Base-by-base conservation (phyloP, 2,888 invertebrate genomes). In the Mimas tiliae region DNA sequence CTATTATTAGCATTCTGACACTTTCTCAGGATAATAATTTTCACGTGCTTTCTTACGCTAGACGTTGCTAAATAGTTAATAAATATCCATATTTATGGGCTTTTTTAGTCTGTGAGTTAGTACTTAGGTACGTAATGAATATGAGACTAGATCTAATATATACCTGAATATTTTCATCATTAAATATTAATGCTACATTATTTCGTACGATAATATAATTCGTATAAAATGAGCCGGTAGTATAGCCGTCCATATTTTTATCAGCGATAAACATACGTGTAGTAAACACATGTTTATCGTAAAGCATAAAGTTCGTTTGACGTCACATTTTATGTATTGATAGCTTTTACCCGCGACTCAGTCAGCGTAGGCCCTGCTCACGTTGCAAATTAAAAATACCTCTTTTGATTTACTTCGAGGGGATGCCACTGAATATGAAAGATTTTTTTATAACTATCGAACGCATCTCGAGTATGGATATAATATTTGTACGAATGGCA, bases 281-380 rank as follows among this genome's bases (percentile, higher is more conserved):
- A 42, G 38, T 58, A 16, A 38, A 58, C 42, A 38, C 38, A 58
- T 38, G 42, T 42, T 58, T 58, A 58, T 38, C 42, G 58, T 38
- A 11, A 19, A 38, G n/a, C 58, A 58, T 58, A 58, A 58, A 58
- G 11, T 42, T 58, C 19, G 38, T 42, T 58, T 58, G 58, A 58
- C 58, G 58, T 58, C 58, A 58, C 19, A 19, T 38, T 58, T 42
- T 55, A 55, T 55, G 50, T 50, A 50, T 50, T 21, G 50, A 50
- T 50, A 50, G 19, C 50, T 50, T 19, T 50, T 50, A 45, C 50
- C 19, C 16, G 50, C 50, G 50, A 50, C 19, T 8, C 50, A 16
- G 50, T 50, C 50, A 50, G 50, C 50, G 16, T 0, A 9, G 9
- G 19, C 16, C 9, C 19, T 19, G 50, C 11, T 50, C 9, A 50